These are phyloP conservation scores for Seira musarum DNA, from an alignment of 2,888 invertebrate genomes.

Conservation along the genomic window DNA sequence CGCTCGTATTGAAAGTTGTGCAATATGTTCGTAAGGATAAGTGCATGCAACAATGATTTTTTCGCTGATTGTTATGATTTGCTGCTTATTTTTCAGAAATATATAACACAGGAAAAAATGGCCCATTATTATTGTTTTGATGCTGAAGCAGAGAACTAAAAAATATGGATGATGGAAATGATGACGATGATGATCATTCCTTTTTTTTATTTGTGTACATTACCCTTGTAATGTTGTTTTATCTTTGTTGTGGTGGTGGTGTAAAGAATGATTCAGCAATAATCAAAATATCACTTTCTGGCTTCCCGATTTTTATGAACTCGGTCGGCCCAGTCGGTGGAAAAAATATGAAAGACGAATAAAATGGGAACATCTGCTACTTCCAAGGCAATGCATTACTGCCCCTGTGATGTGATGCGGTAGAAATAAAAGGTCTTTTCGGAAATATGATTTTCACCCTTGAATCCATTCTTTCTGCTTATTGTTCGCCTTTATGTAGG, in stretches of 20 bases:
- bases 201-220: too few species aligned
- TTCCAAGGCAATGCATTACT: too few species aligned
- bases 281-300: constrained; percentile 57
- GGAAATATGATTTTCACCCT: constrained; percentile 49
- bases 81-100: too few species aligned
- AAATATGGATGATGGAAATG: neutral
- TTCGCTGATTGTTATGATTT: too few species aligned
- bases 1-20: too few species aligned
- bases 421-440: constrained; percentile 15
- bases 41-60: too few species aligned
- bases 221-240: too few species aligned
- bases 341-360: constrained; percentile 6
- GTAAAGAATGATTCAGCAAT: constrained; percentile 55
- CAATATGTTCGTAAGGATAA: too few species aligned
- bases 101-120: too few species aligned
- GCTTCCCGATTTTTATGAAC: constrained; percentile 34
- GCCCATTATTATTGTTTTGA: too few species aligned
- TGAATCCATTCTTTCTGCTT: constrained; percentile 18
- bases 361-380: constrained; percentile 51
- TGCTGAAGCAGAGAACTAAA: too few species aligned
- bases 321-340: constrained; percentile 2
- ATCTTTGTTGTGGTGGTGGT: constrained; percentile 15
- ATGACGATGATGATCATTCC: constrained; percentile 20
- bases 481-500: neutral
- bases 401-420: too few species aligned